Percentiles rank a stretch among this genome's conserved stretches.
phyloP scores from a whole-genome alignment of 2,888 invertebrate genomes.

The Apodemia hepburni region DNA sequence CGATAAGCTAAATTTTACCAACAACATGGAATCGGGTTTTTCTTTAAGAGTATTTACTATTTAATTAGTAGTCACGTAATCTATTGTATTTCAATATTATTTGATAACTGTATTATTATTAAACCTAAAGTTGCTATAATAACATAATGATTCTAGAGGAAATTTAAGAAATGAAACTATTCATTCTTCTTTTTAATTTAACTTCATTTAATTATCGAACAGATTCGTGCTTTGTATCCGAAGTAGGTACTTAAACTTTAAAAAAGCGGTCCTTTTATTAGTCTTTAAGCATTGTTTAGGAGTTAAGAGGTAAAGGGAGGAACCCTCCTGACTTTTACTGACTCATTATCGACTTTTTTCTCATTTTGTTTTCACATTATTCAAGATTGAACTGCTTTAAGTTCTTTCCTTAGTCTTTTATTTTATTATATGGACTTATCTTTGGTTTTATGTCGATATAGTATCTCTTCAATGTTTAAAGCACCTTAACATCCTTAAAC shows the following conservation, averaged over 20 bases:
- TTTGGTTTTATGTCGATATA: constrained; percentile 2
- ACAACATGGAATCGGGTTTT: too few relatives aligned
- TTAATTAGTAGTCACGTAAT: too few relatives aligned
- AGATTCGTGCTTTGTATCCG: constrained; percentile 33
- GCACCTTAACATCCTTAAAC: background rate
- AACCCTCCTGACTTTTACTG: constrained; percentile 62
- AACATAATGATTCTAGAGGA: too few relatives aligned
- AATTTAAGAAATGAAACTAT: too few relatives aligned
- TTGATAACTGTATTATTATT: too few relatives aligned
- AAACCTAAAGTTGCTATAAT: too few relatives aligned
- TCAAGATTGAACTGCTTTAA: constrained; percentile 18
- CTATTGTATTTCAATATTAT: too few relatives aligned
- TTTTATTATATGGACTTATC: background rate
- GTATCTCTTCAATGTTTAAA: constrained; percentile 1
- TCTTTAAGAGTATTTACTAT: too few relatives aligned
- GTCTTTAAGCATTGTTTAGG: constrained; percentile 72
- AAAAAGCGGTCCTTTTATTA: constrained; percentile 67
- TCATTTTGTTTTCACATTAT: constrained; percentile 46
- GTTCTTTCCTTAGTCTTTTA: constrained; percentile 12
- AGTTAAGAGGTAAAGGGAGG: constrained; percentile 56
- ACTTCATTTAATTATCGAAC: constrained; percentile 15
- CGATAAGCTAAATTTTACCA: too few relatives aligned
- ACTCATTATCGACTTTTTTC: constrained; percentile 66
- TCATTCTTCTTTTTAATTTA: background rate
- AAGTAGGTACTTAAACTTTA: constrained; percentile 40